A percentile compares a stretch with the other conserved stretches of the same genome.
Evolutionary conservation across 2,888 invertebrate genomes (phyloP).

Genomic region (Tubulanus polymorphus): DNA sequence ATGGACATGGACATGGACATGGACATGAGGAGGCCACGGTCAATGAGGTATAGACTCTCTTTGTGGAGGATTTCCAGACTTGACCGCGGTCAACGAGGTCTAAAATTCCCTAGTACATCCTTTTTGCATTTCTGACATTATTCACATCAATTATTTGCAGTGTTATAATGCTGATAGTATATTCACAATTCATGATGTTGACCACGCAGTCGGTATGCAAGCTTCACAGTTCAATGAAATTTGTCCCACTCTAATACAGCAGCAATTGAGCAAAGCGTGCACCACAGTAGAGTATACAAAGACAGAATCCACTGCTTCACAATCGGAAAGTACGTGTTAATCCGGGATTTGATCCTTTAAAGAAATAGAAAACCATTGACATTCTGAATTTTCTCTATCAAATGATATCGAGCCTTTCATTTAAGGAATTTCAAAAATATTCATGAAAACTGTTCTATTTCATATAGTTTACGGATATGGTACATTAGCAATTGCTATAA

Average conservation of each 20-base stretch:
- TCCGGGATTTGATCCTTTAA: too few relatives aligned
- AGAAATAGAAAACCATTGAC: too few relatives aligned
- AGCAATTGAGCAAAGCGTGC: conserved; percentile 23
- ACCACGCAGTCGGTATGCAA: conserved; percentile 16
- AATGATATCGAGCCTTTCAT: not conserved
- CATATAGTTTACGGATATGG: conserved; percentile 51
- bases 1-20: too few relatives aligned
- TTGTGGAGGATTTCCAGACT: too few relatives aligned
- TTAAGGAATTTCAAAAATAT: too few relatives aligned
- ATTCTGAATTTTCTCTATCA: not conserved
- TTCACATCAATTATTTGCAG: too few relatives aligned
- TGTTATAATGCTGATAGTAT: conserved; percentile 27
- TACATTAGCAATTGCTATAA: conserved; percentile 49
- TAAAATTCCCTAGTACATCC: too few relatives aligned
- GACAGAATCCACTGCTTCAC: conserved; percentile 12
- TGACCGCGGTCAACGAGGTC: too few relatives aligned
- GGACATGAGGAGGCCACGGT: too few relatives aligned
- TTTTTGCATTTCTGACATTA: too few relatives aligned
- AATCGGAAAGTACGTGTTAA: conserved; percentile 18
- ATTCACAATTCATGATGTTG: conserved; percentile 21
- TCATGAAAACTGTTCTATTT: not conserved
- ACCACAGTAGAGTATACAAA: not conserved
- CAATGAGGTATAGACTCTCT: too few relatives aligned
- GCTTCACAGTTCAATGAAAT: conserved; percentile 24
- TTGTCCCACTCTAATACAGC: conserved; percentile 28